Evolutionary conservation across 2,113 vertebrate genomes (phyloP).

Genomic region (Speoplatyrhinus poulsoni): DNA sequence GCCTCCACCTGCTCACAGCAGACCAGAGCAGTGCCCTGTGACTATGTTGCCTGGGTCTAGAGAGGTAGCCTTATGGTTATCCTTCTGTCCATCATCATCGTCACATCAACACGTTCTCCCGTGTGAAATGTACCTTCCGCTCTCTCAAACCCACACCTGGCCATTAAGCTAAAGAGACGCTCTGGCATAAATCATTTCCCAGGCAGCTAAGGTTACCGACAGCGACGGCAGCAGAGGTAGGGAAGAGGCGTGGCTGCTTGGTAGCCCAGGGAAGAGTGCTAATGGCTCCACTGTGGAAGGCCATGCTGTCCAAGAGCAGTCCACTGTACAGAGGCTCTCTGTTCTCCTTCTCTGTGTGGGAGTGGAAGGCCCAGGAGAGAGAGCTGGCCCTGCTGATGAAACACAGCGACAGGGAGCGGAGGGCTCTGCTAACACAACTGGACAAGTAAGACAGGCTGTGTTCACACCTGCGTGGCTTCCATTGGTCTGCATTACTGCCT

Average conservation of each 20-base stretch:
- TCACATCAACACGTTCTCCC: slow-evolving; percentile 31
- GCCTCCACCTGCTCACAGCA: background rate
- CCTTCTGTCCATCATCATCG: background rate
- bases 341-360: slow-evolving; percentile 80
- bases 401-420: slow-evolving; percentile 70
- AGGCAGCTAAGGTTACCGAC: no score
- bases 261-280: background rate
- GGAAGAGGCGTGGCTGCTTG: background rate
- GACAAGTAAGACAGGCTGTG: slow-evolving; percentile 68
- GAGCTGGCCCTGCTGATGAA: slow-evolving; percentile 73
- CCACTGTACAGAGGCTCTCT: slow-evolving; percentile 77
- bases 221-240: background rate
- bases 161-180: slow-evolving; percentile 23
- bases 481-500: no score
- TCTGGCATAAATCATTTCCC: no score
- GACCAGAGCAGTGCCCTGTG: background rate
- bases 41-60: background rate
- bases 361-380: slow-evolving; percentile 73
- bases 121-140: background rate
- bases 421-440: slow-evolving; percentile 60
- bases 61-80: background rate
- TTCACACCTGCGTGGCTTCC: no score
- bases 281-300: slow-evolving; percentile 80
- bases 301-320: slow-evolving; percentile 79
- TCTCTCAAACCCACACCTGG: slow-evolving; percentile 20